Evolutionary conservation across 2,797 vertebrate species (phyloP).

Genomic region (Periophthalmus magnuspinnatus): DNA sequence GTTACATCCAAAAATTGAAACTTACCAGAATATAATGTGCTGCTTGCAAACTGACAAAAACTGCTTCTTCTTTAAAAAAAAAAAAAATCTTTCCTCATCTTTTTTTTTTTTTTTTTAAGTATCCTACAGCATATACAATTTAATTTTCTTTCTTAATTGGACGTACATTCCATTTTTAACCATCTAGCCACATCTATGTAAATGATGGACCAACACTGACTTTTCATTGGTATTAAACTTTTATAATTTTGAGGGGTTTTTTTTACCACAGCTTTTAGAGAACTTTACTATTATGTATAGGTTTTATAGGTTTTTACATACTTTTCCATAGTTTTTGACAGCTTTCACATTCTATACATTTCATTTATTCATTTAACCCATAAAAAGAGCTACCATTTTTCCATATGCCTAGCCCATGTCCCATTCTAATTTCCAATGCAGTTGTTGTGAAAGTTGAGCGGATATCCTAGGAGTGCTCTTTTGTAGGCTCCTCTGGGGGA

Average conservation of each 20-base stretch:
- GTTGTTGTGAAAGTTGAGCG: background rate
- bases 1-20: too few species aligned
- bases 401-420: background rate
- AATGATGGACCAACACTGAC: too few species aligned
- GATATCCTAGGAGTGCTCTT: background rate
- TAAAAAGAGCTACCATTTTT: background rate
- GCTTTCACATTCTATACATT: too few species aligned
- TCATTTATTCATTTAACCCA: background rate
- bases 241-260: background rate
- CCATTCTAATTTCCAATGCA: background rate
- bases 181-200: too few species aligned
- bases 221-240: too few species aligned
- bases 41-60: too few species aligned
- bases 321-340: background rate
- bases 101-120: background rate
- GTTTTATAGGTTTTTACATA: background rate
- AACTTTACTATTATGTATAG: background rate
- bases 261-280: background rate
- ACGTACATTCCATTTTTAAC: background rate
- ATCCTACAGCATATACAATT: background rate
- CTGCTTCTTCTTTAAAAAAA: too few species aligned
- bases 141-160: background rate
- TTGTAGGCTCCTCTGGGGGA: conserved; percentile 13
- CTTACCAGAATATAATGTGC: too few species aligned
- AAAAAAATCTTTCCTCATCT: too few species aligned